Evolutionary conservation across 1,140 invertebrate species (phyloP).

Genomic region (Saccostrea echinata): DNA sequence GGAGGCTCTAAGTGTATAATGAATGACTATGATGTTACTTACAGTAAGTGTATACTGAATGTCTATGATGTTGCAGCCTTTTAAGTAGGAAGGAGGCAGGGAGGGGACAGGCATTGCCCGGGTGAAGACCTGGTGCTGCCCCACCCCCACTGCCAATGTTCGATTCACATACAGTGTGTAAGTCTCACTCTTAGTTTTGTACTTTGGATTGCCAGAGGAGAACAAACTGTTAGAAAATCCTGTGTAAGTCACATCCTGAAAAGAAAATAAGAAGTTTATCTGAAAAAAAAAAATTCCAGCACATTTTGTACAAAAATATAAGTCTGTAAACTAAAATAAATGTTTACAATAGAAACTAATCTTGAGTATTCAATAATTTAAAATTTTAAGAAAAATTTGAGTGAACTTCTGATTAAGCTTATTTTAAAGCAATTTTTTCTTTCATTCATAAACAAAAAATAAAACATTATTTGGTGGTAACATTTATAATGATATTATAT

Average conservation of each 20-base stretch:
- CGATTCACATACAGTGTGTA: conserved; percentile 59
- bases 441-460: no score
- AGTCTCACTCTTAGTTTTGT: conserved; percentile 66
- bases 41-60: conserved; percentile 97
- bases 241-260: conserved; percentile 70
- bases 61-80: conserved; percentile 95
- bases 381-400: no score
- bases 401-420: no score
- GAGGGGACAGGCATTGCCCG: conserved; percentile 87
- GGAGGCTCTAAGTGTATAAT: background rate
- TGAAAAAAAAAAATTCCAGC: no score
- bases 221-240: conserved; percentile 70
- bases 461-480: no score
- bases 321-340: no score
- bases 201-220: conserved; percentile 71
- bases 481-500: no score
- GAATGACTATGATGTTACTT: conserved; percentile 81
- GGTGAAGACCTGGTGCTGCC: conserved; percentile 60
- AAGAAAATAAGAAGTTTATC: conserved; percentile 19
- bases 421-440: no score
- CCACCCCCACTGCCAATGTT: conserved; percentile 32
- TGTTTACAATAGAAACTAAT: no score
- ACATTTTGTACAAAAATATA: no score
- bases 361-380: no score
- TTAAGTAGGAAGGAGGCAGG: conserved; percentile 95